Percentiles rank a stretch among this genome's conserved stretches.
These are phyloP conservation scores for Nyctibius bracteatus DNA, from an alignment of 2,113 vertebrate species.

Conservation along the genomic window DNA sequence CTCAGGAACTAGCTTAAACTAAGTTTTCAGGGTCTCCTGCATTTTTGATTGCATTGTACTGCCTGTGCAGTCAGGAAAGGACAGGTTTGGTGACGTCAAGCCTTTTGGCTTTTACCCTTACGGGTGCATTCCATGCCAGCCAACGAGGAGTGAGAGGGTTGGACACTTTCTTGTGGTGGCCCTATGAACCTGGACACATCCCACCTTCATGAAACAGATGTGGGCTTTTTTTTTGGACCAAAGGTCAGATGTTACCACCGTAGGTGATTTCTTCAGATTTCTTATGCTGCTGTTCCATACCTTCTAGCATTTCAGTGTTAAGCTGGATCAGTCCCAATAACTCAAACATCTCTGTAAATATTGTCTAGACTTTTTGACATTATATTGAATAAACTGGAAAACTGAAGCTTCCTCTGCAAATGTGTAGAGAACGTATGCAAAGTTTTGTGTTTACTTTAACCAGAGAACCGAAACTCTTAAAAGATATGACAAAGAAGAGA, in stretches of 20 bases:
- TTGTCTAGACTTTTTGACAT: not conserved
- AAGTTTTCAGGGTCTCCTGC: not conserved
- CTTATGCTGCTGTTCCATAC: not conserved
- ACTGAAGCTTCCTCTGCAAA: not conserved
- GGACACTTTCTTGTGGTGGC: not conserved
- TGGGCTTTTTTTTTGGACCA: not conserved
- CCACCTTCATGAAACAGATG: not conserved
- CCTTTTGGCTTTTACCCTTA: not conserved
- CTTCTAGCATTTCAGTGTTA: not conserved
- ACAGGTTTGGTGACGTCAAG: not conserved
- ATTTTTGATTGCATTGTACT: not conserved
- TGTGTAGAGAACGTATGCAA: not conserved
- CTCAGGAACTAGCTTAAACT: not conserved
- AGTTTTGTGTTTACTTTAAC: not conserved
- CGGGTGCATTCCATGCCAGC: too few species aligned
- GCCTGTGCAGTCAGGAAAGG: not conserved
- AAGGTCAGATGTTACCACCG: not conserved
- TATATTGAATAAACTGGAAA: not conserved
- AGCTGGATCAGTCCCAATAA: not conserved
- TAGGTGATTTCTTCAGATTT: not conserved
- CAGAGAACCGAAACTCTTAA: not conserved
- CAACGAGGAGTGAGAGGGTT: not conserved
- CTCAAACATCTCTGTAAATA: not conserved
- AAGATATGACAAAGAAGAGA: not conserved
- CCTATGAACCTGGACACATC: not conserved